phyloP scores from a whole-genome alignment of 2,797 vertebrate genomes.

The Leucoraja ocellata region DNA sequence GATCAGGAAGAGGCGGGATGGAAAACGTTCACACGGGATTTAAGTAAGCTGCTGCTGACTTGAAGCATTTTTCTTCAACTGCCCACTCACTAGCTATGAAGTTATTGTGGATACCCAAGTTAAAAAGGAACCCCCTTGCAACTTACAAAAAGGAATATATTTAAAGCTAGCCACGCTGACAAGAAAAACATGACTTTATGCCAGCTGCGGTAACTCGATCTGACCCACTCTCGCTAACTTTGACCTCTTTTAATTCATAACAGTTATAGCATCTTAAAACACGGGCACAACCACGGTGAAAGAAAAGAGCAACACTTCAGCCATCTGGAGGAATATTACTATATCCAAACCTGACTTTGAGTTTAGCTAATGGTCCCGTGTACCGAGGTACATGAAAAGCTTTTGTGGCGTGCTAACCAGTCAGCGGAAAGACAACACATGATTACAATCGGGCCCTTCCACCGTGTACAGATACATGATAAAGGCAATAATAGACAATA shows the following conservation, averaged over 20 bases:
- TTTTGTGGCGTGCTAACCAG: too few species aligned
- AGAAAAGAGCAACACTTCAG: background rate
- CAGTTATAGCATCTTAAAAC: background rate
- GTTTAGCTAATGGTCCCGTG: too few species aligned
- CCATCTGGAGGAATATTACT: background rate
- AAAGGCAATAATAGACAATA: too few species aligned
- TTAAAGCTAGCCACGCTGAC: background rate
- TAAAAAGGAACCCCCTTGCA: background rate
- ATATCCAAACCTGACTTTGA: too few species aligned
- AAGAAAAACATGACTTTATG: background rate
- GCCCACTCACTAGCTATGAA: conserved; percentile 34
- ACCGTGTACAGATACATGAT: too few species aligned
- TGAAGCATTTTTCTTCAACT: conserved; percentile 40
- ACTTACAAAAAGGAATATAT: background rate
- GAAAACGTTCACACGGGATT: background rate
- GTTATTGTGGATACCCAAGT: background rate
- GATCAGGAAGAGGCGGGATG: conserved; percentile 1
- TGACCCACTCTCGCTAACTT: background rate
- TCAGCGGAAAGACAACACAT: too few species aligned
- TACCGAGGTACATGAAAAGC: too few species aligned
- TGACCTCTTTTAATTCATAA: background rate
- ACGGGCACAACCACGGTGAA: background rate
- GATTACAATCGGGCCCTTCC: too few species aligned
- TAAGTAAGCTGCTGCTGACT: background rate
- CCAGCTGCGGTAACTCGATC: conserved; percentile 15